Base-by-base conservation (phyloP, 2,888 invertebrate species). In the Dysmachus trigonus region DNA sequence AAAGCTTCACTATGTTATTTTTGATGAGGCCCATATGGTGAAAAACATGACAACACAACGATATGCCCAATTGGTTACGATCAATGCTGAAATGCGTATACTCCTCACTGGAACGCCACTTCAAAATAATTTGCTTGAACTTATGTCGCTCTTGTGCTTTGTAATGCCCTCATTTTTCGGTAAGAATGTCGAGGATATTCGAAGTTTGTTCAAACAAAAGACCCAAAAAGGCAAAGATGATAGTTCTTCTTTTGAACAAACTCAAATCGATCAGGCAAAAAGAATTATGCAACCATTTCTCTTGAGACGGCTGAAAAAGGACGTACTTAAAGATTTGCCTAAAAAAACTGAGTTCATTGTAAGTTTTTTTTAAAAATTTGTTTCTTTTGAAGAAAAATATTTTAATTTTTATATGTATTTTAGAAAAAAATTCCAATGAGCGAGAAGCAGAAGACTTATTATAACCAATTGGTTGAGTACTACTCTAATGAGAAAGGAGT, bases 11-110 rank as follows among this genome's bases (percentile, higher is more conserved):
- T 99, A 98, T 91, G 97, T 98, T 0, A 94, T 99, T 30, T 98
- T 98, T 91, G 99, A 99, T 91, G 99, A 99, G 91, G 98, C 98
- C 0, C 99, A 99, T 91, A 98, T 99, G 98, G 93, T 99, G 47
- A 99, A 99, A 92, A 99, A 99, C 91, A 99, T 99, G 98, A 95
- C 96, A 85, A 98, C 98, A 0, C 95, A 96, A 89, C 94, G 99
- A 89, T 99, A 97, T 90, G 95, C 97, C 89, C 96, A 97, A 91
- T 93, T 99, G 85, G 96, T 98, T 90, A 95, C 96, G 89, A 97
- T 98, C 85, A 97, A 95, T 95, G 97, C 98, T 0, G 94, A 95
- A 89, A 95, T 96, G 91, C 94, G 98, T 41, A 94, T 99, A 47
- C 93, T 99, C 13, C 92, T 99, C 30, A 99, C 99, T 0, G 99